Evolutionary conservation across 2,797 vertebrate species (phyloP).

Genomic region (Dendrocincla tyrannina): DNA sequence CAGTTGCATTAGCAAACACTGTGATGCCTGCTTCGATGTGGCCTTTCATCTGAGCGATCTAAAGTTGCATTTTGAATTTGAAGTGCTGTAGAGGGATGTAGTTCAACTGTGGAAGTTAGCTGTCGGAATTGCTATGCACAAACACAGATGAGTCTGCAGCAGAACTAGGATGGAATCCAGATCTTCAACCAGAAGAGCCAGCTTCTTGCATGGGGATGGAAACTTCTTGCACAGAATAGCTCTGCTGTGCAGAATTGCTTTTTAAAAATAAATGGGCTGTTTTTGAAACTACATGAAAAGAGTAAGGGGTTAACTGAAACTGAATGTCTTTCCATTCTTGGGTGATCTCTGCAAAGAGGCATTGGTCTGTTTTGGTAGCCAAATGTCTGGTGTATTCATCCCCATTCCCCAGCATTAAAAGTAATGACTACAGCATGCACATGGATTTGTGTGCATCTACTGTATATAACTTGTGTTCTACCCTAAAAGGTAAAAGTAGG

Average conservation of each 20-base stretch:
- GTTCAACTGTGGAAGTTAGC: neutral
- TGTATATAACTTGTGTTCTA: neutral
- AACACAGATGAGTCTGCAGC: neutral
- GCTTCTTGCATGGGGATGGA: neutral
- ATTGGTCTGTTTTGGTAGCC: neutral
- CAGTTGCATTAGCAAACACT: neutral
- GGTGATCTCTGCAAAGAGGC: neutral
- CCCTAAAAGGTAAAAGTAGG: slow-evolving; percentile 45
- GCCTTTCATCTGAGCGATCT: neutral
- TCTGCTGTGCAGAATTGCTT: neutral
- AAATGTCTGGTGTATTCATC: neutral
- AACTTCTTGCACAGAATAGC: neutral
- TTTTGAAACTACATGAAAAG: neutral
- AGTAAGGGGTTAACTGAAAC: neutral
- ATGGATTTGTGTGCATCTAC: neutral
- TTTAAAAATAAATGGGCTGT: neutral
- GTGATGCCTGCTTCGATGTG: accelerated
- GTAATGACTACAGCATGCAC: neutral
- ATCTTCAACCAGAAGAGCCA: neutral
- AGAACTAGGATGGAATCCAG: neutral
- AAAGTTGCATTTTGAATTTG: neutral
- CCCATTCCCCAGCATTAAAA: neutral
- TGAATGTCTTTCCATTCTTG: neutral
- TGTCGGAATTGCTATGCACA: neutral
- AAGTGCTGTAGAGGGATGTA: neutral